These are phyloP conservation scores for Actias luna DNA, from an alignment of 2,888 invertebrate species.

Conservation along the genomic window DNA sequence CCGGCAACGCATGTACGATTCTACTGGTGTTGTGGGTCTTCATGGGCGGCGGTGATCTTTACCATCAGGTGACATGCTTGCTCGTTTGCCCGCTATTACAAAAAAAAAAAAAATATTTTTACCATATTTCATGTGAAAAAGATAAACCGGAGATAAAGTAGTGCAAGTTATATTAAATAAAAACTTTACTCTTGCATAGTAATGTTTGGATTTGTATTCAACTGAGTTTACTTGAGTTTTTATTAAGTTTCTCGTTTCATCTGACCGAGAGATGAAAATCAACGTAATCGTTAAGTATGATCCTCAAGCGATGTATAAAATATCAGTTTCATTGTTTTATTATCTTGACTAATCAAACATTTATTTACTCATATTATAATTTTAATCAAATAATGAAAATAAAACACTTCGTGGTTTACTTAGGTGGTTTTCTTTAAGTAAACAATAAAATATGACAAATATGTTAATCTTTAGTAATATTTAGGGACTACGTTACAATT, in stretches of 20 bases:
- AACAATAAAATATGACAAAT: too few relatives aligned
- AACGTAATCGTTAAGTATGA: constrained; percentile 75
- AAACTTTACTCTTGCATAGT: constrained; percentile 80
- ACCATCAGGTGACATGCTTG: too few relatives aligned
- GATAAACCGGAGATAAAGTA: constrained; percentile 72
- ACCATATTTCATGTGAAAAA: constrained; percentile 64
- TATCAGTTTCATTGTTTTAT: neutral
- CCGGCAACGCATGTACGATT: too few relatives aligned
- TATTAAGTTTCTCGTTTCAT: constrained; percentile 74
- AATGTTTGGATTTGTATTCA: constrained; percentile 78
- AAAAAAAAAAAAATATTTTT: constrained; percentile 53
- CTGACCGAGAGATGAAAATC: constrained; percentile 69
- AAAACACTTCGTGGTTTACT: too few relatives aligned
- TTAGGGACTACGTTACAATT: neutral
- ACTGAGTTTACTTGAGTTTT: constrained; percentile 77
- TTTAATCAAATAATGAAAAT: constrained; percentile 4
- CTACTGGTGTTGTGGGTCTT: too few relatives aligned
- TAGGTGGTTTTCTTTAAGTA: too few relatives aligned
- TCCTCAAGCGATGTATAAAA: constrained; percentile 58
- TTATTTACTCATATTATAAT: neutral
- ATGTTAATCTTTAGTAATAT: too few relatives aligned
- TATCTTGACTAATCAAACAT: neutral
- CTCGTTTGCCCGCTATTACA: too few relatives aligned
- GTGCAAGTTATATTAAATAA: constrained; percentile 77
- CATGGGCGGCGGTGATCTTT: too few relatives aligned